A percentile compares a stretch with the other conserved stretches of the same genome.
These are phyloP conservation scores for Drosophila neotestacea DNA, from an alignment of 2,888 invertebrate genomes.

Conservation along the genomic window DNA sequence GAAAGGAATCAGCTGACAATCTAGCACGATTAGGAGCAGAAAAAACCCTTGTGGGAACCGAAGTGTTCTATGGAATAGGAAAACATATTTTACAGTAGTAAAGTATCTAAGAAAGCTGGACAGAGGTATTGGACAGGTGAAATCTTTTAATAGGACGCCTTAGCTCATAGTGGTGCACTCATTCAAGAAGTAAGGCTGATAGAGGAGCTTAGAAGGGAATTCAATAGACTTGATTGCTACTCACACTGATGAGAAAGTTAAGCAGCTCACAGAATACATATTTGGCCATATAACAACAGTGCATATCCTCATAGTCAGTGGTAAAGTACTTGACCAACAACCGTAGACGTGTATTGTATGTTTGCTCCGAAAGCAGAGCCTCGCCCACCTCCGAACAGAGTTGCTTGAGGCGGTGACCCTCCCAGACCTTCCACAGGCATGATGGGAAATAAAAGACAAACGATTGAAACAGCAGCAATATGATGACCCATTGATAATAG, in stretches of 20 bases:
- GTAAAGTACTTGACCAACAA: slow-evolving; percentile 82
- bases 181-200: too few relatives aligned
- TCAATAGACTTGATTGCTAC: slow-evolving; percentile 60
- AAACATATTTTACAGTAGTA: too few relatives aligned
- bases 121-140: too few relatives aligned
- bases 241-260: slow-evolving; percentile 91
- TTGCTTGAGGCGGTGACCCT: slow-evolving; percentile 85
- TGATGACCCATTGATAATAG: slow-evolving; percentile 85
- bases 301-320: slow-evolving; percentile 80
- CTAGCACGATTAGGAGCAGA: too few relatives aligned
- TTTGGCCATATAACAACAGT: slow-evolving; percentile 87
- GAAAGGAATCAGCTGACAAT: not conserved
- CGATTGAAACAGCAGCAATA: slow-evolving; percentile 81
- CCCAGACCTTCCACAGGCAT: slow-evolving; percentile 84
- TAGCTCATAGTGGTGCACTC: too few relatives aligned
- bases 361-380: slow-evolving; percentile 77
- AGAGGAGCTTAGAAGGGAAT: too few relatives aligned
- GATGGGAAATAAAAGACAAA: slow-evolving; percentile 83
- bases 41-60: too few relatives aligned
- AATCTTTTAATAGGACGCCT: too few relatives aligned
- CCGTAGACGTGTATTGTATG: slow-evolving; percentile 71
- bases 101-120: too few relatives aligned
- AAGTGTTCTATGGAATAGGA: too few relatives aligned
- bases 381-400: slow-evolving; percentile 83
- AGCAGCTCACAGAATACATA: slow-evolving; percentile 91